These are phyloP conservation scores for Bos javanicus DNA, from an alignment of 2,113 vertebrate genomes.

Conservation along the genomic window DNA sequence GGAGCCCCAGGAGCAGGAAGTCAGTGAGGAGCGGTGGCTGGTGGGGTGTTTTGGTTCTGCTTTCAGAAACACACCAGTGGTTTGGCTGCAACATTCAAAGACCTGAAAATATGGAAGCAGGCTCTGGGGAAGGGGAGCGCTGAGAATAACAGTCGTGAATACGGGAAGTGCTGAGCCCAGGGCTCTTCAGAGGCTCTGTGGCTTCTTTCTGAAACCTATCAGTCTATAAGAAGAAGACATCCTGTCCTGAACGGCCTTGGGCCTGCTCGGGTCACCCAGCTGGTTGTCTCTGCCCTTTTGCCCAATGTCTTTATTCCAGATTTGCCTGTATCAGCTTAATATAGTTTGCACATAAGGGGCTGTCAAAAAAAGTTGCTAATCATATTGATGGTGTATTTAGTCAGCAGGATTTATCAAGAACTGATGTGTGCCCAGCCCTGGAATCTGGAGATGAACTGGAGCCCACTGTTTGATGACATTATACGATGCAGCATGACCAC, in stretches of 20 bases:
- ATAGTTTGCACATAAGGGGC: neutral
- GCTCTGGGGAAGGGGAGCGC: conserved; percentile 57
- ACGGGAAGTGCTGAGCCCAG: conserved; percentile 58
- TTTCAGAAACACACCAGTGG: conserved; percentile 70
- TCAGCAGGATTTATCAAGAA: neutral
- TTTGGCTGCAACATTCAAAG: conserved; percentile 68
- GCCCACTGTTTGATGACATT: neutral
- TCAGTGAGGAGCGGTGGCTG: neutral
- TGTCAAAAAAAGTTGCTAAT: neutral
- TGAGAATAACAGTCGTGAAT: conserved; percentile 54
- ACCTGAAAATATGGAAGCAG: conserved; percentile 72
- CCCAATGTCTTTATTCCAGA: neutral
- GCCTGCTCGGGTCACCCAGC: neutral
- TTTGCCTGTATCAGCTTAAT: neutral
- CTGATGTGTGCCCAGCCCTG: neutral
- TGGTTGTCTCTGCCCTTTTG: neutral
- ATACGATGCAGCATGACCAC: fast-evolving
- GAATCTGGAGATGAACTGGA: neutral
- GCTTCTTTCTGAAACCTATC: conserved; percentile 18
- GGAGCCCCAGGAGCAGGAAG: conserved; percentile 46
- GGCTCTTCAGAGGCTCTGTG: neutral
- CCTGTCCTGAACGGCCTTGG: neutral
- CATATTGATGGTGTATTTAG: neutral
- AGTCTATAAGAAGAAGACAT: conserved; percentile 3
- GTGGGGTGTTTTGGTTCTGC: conserved; percentile 68